Evolutionary conservation across 1,140 invertebrate species (phyloP).

Genomic region (Gonioctena quinquepunctata): DNA sequence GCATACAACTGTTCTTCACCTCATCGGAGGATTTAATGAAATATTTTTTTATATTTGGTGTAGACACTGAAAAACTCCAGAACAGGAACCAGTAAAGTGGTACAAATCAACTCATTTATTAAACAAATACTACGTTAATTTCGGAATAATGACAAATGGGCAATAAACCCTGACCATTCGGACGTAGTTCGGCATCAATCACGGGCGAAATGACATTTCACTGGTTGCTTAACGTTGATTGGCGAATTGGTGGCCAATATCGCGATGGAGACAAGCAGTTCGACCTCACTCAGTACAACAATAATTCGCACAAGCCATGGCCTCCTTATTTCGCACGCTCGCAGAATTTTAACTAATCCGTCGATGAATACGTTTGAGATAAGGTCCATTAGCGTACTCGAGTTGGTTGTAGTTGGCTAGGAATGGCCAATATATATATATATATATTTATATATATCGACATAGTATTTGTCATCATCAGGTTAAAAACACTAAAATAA

Average conservation of each 20-base stretch:
- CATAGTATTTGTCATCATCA: too few relatives aligned
- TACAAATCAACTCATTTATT: too few relatives aligned
- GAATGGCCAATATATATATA: too few relatives aligned
- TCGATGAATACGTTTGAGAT: not conserved
- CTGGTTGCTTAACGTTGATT: conserved; percentile 16
- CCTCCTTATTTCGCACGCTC: conserved; percentile 18
- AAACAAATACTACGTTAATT: not conserved
- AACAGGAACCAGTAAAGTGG: too few relatives aligned
- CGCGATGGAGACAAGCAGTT: conserved; percentile 14
- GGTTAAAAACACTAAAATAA: too few relatives aligned
- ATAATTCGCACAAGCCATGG: conserved; percentile 32
- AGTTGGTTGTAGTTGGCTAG: not conserved
- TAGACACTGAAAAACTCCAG: too few relatives aligned
- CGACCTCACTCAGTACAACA: conserved; percentile 24
- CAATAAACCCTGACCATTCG: conserved; percentile 9
- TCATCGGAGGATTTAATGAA: too few relatives aligned
- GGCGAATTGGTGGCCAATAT: conserved; percentile 29
- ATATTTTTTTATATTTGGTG: too few relatives aligned
- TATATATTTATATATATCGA: too few relatives aligned
- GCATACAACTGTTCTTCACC: too few relatives aligned
- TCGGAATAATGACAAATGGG: not conserved
- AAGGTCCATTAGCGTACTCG: not conserved
- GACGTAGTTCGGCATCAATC: not conserved
- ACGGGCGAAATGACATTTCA: conserved; percentile 7
- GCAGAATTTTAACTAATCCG: conserved; percentile 26